These are phyloP conservation scores for Kryptolebias ocellatus DNA, from an alignment of 2,797 vertebrate genomes.

Conservation along the genomic window DNA sequence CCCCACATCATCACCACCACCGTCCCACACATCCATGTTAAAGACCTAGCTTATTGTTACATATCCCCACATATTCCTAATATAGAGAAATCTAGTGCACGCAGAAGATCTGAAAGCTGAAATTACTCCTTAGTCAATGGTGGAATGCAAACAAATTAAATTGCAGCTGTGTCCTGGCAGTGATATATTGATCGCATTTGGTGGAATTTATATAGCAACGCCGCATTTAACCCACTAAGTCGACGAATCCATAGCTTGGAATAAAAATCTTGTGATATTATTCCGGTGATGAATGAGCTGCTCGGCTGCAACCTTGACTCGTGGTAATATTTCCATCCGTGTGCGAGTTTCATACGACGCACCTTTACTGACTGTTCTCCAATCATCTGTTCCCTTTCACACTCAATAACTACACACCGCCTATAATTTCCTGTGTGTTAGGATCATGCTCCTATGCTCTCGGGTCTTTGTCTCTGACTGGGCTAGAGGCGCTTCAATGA, in stretches of 20 bases:
- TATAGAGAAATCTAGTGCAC: constrained; percentile 15
- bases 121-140: constrained; percentile 18
- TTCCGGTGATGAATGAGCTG: constrained; percentile 54
- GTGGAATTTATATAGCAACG: constrained; percentile 38
- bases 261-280: constrained; percentile 52
- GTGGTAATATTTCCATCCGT: constrained; percentile 20
- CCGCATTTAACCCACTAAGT: constrained; percentile 37
- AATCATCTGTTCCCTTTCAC: constrained; percentile 16
- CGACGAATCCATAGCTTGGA: constrained; percentile 38
- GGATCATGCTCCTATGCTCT: constrained; percentile 65
- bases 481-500: constrained; percentile 69
- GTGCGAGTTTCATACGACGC: constrained; percentile 9
- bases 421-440: constrained; percentile 60
- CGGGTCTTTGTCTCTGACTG: constrained; percentile 74
- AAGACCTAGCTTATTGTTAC: constrained; percentile 11
- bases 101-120: constrained; percentile 10
- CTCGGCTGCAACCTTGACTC: constrained; percentile 22
- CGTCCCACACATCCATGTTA: neutral
- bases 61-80: constrained; percentile 16
- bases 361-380: constrained; percentile 1
- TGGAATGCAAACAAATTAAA: constrained; percentile 43
- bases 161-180: constrained; percentile 31
- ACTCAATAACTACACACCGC: constrained; percentile 37
- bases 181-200: constrained; percentile 53
- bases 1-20: too few species aligned